Evolutionary conservation across 2,888 invertebrate species (phyloP), one percentile per base, ranked within the genome.

Genomic region (Sphaerophoria taeniata): DNA sequence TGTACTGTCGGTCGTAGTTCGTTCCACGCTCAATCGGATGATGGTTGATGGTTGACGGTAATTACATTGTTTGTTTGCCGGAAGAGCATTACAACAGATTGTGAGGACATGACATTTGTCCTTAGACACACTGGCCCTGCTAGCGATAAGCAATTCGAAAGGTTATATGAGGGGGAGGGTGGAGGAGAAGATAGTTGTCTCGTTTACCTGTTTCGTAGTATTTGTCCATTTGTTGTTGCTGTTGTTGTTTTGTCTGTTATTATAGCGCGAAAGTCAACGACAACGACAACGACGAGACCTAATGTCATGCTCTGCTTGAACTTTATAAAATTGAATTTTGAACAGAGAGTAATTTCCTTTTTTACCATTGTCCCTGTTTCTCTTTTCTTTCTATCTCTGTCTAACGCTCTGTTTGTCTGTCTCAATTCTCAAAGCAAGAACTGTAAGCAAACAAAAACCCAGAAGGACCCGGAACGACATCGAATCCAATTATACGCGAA

Each of bases 401-500:
- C 6, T 36, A 2, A 16, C 39, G 4, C 39, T 24, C 0, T 58
- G 3, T 39, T 0, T 24, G 12, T 24, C 6, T 14, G 1, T 39
- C 11, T 12, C 5, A 7, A 11, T 24, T 12, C 1, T 39, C 12
- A 11, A 36, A 45, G 16, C 43, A 55, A 24, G 24, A 67, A 67
- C 36, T 55, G 12, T 24, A 36, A 53, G 71, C 39, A 76, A 63
- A 24, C 39, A 61, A 31, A 39, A 16, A 14, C 65, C 55, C 69
- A 71, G 34, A 12, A 49, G 71, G 36, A 45, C 63, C 55, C 31
- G 49, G 76, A 75, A 81, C 63, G 63, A 87, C 87, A 84, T 75
- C 70, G 80, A 87, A 87, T 87, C 84, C 84, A 87, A 87, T 87
- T 87, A 87, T 80, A 77, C 74, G 67, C 77, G 72, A 84, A 87